Evolutionary conservation across 1,140 invertebrate species (phyloP).

Genomic region (Lepidostoma basale): DNA sequence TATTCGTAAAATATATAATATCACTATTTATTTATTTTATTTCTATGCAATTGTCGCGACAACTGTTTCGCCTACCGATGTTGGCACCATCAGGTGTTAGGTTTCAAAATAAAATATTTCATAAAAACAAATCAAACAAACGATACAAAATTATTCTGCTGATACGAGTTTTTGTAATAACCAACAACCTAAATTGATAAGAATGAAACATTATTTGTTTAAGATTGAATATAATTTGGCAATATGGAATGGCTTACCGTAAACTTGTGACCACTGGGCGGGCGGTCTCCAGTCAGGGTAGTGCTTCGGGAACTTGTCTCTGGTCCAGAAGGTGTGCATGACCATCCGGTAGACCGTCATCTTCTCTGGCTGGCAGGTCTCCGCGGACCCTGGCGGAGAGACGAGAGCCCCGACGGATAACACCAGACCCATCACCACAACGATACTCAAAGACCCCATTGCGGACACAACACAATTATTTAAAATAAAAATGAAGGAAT

Average conservation of each 20-base stretch:
- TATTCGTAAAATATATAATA: too few species aligned
- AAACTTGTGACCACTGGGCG: constrained; percentile 88
- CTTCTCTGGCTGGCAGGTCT: constrained; percentile 59
- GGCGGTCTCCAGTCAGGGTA: constrained; percentile 90
- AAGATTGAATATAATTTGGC: neutral
- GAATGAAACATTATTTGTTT: neutral
- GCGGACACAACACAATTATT: neutral
- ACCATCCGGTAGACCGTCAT: constrained; percentile 85
- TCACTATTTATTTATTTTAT: too few species aligned
- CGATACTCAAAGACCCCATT: constrained; percentile 17
- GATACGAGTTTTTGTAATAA: neutral
- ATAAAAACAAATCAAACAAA: too few species aligned
- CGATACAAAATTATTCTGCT: neutral
- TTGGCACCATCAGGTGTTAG: too few species aligned
- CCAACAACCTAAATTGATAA: too few species aligned
- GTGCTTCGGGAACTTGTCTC: constrained; percentile 86
- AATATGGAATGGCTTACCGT: constrained; percentile 70
- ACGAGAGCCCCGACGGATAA: constrained; percentile 23
- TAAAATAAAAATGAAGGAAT: neutral
- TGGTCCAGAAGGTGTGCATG: constrained; percentile 88
- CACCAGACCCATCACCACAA: constrained; percentile 24
- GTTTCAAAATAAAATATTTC: too few species aligned
- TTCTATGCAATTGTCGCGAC: too few species aligned
- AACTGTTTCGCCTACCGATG: too few species aligned
- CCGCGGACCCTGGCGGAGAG: constrained; percentile 47